A percentile compares a stretch with the other conserved stretches of the same genome.
These are phyloP conservation scores for Pseudotriccus pelzelni DNA, from an alignment of 2,797 vertebrate genomes.

Conservation along the genomic window DNA sequence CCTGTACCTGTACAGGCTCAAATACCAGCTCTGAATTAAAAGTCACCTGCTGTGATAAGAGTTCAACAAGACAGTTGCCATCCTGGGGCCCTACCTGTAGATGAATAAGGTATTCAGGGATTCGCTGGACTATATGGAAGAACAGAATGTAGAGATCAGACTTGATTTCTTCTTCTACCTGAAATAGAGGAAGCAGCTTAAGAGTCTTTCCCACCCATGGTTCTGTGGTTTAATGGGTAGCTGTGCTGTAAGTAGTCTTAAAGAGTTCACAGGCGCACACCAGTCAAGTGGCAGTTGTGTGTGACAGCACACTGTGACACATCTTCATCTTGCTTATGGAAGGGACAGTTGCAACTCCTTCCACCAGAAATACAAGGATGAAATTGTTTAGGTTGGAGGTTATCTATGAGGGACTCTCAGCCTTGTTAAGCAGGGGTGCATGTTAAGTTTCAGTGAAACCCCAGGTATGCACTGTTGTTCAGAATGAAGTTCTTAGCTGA, in stretches of 20 bases:
- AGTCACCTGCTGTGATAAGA: neutral
- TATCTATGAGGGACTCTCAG: neutral
- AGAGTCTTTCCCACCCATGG: neutral
- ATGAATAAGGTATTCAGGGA: conserved; percentile 92
- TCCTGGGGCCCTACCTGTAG: conserved; percentile 83
- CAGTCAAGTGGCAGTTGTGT: neutral
- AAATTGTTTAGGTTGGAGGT: neutral
- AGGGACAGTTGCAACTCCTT: neutral
- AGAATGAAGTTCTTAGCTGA: neutral
- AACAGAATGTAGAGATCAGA: conserved; percentile 91
- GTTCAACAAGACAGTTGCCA: neutral
- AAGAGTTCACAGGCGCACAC: neutral
- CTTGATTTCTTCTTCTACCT: conserved; percentile 88
- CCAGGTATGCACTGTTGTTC: neutral
- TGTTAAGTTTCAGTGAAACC: neutral
- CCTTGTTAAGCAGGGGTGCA: neutral
- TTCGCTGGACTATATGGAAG: conserved; percentile 94
- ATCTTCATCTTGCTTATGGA: neutral
- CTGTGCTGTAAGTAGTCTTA: neutral
- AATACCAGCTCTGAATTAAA: neutral
- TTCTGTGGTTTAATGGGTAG: neutral
- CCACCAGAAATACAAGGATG: neutral
- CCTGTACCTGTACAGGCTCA: neutral
- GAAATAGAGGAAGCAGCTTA: conserved; percentile 13
- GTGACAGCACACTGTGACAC: neutral